Base-by-base conservation (phyloP, 1,140 invertebrate species). In the Anoplolepis gracilipes region DNA sequence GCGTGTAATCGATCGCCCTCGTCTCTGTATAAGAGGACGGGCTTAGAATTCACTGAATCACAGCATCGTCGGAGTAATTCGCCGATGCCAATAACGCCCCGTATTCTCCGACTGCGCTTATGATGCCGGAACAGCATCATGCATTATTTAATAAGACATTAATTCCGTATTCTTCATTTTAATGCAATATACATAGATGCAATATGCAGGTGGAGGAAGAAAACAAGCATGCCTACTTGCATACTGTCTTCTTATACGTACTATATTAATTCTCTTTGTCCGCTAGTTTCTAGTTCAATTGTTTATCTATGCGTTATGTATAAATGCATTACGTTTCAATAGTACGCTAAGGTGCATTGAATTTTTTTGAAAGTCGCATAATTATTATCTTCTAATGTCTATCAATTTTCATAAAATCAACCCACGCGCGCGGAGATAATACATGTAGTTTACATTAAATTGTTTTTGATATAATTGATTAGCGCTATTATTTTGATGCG, bases 1-100 rank as follows among this genome's bases (percentile, higher is more conserved):
- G 75, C 85, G 88, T 90, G 81, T 90, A 90, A 90, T 90, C 88
- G 88, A 90, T 90, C 79, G 79, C 42, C 75, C 65, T 57, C 55
- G 55, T 57, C 16, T 86, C 30, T 86, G 46, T 49, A 46, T 64
- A 84, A 85, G 76, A 61, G 88, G 81, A 78, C 70, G 69, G 62
- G 30, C 36, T 4, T 72, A 73, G 88, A 90, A 87, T 81, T 46
- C 88, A 86, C 88, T 90, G 88, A 87, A 90, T 90, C 88, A 90
- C 19, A 72, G 0, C 7, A 39, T 62, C 49, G 49, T 85, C 57
- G 59, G 65, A 53, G 70, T 55, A 42, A 64, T 61, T 57, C 55
- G 78, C 16, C 55, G 82, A 64, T 84, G 46, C 30, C 46, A 72
- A 86, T 82, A 81, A 82, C 84, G 86, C 65, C 42, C 59, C 22